phyloP scores from a whole-genome alignment of 2,113 vertebrate genomes.

The Myiopsitta monachus region DNA sequence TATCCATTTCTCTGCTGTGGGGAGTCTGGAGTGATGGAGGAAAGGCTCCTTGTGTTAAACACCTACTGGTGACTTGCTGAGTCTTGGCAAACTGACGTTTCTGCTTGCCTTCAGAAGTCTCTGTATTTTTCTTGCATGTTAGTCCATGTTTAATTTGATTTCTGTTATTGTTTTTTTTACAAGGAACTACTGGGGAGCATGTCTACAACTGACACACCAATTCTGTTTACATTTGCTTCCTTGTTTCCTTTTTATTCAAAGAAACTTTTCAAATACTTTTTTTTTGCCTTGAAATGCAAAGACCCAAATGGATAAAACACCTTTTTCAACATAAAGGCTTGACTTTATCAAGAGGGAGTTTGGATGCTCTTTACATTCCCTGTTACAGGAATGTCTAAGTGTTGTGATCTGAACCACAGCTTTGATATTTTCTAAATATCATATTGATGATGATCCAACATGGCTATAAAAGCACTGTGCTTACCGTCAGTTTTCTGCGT shows the following conservation, averaged over 20 bases:
- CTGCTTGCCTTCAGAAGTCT: background rate
- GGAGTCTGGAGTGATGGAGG: background rate
- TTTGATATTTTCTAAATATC: background rate
- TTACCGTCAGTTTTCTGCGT: background rate
- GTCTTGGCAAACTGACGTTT: background rate
- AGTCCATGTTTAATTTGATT: background rate
- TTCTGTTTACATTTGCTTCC: conserved; percentile 41
- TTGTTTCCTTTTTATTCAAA: conserved; percentile 1
- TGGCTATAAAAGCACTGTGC: background rate
- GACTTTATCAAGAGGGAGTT: background rate
- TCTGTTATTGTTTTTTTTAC: background rate
- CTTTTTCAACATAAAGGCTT: background rate
- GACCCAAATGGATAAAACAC: background rate
- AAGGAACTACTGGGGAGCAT: background rate
- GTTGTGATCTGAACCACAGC: background rate
- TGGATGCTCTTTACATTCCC: background rate
- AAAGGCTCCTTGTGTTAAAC: background rate
- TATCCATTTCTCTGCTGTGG: background rate
- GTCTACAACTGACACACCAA: background rate
- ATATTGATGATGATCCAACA: background rate
- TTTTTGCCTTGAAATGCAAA: background rate
- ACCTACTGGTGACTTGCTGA: background rate
- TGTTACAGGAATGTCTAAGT: background rate
- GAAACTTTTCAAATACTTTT: background rate
- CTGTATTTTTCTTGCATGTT: background rate